These are phyloP conservation scores for Drosophila kanapiae DNA, from an alignment of 1,140 invertebrate genomes.

Conservation along the genomic window DNA sequence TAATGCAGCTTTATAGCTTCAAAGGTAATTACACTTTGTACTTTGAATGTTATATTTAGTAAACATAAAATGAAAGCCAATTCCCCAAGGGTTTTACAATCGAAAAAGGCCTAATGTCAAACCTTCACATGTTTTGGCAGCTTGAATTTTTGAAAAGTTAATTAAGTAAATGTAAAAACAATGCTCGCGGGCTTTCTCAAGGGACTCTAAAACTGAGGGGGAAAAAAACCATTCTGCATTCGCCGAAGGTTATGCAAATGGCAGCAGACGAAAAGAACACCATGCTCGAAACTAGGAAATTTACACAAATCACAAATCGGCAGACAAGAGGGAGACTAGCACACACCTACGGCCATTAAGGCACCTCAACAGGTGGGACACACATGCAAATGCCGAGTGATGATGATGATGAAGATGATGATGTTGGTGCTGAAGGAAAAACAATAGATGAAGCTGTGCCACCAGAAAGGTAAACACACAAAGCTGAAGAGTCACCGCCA, in stretches of 20 bases:
- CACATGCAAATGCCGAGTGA: slow-evolving; percentile 37
- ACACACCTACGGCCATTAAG: slow-evolving; percentile 41
- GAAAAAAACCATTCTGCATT: slow-evolving; percentile 25
- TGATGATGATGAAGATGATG: not conserved
- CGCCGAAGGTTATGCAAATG: slow-evolving; percentile 68
- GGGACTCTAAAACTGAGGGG: not conserved
- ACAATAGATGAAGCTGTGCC: slow-evolving; percentile 40
- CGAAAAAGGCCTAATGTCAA: slow-evolving; percentile 6
- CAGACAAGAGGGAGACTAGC: slow-evolving; percentile 26
- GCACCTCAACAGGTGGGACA: slow-evolving; percentile 30
- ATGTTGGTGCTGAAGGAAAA: slow-evolving; percentile 24
- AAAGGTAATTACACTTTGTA: not conserved
- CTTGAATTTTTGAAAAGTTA: slow-evolving; percentile 20
- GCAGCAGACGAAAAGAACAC: slow-evolving; percentile 44
- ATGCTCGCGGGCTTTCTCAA: slow-evolving; percentile 55
- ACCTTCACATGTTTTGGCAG: not conserved
- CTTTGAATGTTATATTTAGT: not conserved
- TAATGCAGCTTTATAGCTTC: not conserved
- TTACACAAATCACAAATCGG: slow-evolving; percentile 71
- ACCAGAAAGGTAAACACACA: slow-evolving; percentile 39
- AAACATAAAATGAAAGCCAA: slow-evolving; percentile 5
- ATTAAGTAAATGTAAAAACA: slow-evolving; percentile 29
- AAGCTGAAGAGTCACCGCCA: slow-evolving; percentile 41
- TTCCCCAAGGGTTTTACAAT: slow-evolving; percentile 2
- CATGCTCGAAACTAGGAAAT: slow-evolving; percentile 66